These are phyloP conservation scores for Dipodomys ordii DNA, from an alignment of 2,113 vertebrate species.

Conservation along the genomic window DNA sequence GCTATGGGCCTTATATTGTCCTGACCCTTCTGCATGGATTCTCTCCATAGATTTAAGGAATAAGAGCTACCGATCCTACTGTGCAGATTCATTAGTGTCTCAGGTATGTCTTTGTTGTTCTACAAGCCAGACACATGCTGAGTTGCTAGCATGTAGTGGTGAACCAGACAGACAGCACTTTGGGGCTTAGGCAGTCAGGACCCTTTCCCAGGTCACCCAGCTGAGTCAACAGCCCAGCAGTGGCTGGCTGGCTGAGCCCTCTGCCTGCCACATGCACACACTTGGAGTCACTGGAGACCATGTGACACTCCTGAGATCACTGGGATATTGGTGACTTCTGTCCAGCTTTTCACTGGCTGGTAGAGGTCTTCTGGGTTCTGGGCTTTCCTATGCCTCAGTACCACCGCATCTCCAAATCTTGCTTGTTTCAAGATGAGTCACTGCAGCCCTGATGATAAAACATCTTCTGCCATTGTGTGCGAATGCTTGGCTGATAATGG, in stretches of 20 bases:
- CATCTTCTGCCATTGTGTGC: not conserved
- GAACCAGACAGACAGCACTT: not conserved
- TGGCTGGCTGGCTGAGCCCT: no score
- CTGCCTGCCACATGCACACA: not conserved
- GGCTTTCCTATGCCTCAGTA: constrained; percentile 28
- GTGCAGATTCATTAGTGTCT: not conserved
- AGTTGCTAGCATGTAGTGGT: not conserved
- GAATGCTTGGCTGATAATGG: not conserved
- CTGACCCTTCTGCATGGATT: not conserved
- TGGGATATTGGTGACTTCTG: not conserved
- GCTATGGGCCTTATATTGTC: not conserved
- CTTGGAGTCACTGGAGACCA: not conserved
- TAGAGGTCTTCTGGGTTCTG: not conserved
- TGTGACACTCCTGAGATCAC: not conserved
- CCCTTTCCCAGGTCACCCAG: not conserved
- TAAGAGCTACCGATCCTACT: not conserved
- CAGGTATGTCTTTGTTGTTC: not conserved
- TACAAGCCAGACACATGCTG: not conserved
- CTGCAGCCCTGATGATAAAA: constrained; percentile 43
- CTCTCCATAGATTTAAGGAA: not conserved
- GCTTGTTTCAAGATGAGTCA: constrained; percentile 31
- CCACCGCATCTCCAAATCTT: not conserved
- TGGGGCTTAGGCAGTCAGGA: not conserved
- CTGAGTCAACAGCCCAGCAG: no score
- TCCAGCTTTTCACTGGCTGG: not conserved